Evolutionary conservation across 2,888 invertebrate genomes (phyloP).

Genomic region (Tortricodes alternella): DNA sequence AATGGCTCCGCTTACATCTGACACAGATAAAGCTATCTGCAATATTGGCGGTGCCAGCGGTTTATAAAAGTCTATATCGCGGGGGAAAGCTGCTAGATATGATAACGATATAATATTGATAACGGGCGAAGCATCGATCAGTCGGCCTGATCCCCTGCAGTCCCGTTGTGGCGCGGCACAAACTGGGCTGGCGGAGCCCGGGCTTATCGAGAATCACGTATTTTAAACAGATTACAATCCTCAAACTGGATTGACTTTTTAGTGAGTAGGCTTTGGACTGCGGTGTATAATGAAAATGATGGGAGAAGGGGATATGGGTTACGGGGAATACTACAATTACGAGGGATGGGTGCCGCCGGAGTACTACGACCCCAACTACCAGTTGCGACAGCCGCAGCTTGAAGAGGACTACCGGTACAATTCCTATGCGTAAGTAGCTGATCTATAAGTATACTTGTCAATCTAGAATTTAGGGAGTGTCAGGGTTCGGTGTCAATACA

Average conservation of each 20-base stretch:
- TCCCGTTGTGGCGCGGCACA: slow-evolving; percentile 44
- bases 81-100: slow-evolving; percentile 81
- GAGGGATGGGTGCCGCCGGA: slow-evolving; percentile 88
- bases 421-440: slow-evolving; percentile 82
- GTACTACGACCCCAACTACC: slow-evolving; percentile 83
- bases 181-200: neutral
- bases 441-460: too few species aligned
- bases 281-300: slow-evolving; percentile 81
- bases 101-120: slow-evolving; percentile 81
- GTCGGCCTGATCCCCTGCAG: slow-evolving; percentile 66
- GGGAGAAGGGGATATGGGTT: slow-evolving; percentile 79
- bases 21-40: slow-evolving; percentile 67
- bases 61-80: slow-evolving; percentile 78
- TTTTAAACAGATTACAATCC: neutral
- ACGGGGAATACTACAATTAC: slow-evolving; percentile 81
- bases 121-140: slow-evolving; percentile 77
- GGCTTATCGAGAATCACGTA: neutral
- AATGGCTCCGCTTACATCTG: slow-evolving; percentile 57
- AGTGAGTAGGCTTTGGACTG: slow-evolving; percentile 18
- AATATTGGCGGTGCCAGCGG: slow-evolving; percentile 56
- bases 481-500: too few species aligned
- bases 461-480: neutral
- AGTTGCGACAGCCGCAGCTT: slow-evolving; percentile 61
- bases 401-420: slow-evolving; percentile 88
- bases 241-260: too few species aligned